A percentile compares a stretch with the other conserved stretches of the same genome.
Evolutionary conservation across 92 coral and sea anemone genomes (phyloP).

Genomic region (Desmophyllum pertusum): DNA sequence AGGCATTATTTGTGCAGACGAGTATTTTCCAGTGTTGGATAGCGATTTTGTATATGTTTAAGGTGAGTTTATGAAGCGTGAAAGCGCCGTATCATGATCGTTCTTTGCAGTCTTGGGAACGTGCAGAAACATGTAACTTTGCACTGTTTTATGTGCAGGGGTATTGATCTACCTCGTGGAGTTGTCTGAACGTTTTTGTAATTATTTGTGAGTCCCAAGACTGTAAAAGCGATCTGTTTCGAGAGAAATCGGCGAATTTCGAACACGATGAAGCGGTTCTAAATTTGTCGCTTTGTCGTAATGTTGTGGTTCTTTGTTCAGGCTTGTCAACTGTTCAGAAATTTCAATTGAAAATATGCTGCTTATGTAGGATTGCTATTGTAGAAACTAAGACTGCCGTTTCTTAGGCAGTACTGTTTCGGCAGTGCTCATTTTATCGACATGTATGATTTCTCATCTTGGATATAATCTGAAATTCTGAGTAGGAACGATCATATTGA

Average conservation of each 20-base stretch:
- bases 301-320: constrained; percentile 47
- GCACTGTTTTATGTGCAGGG: constrained; percentile 6
- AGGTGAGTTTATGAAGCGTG: constrained; percentile 70
- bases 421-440: not conserved
- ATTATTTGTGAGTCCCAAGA: not conserved
- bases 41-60: constrained; percentile 71
- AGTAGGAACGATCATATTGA: constrained; percentile 39
- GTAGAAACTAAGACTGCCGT: not conserved
- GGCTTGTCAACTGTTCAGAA: constrained; percentile 58
- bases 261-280: not conserved
- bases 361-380: not conserved
- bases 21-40: constrained; percentile 73
- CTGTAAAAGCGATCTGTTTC: constrained; percentile 30
- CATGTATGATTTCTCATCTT: constrained; percentile 27
- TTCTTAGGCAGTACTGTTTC: not conserved
- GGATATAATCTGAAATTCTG: constrained; percentile 23
- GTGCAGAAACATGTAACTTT: constrained; percentile 42
- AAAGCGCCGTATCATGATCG: constrained; percentile 28
- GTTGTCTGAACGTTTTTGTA: not conserved
- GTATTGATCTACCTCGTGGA: constrained; percentile 6
- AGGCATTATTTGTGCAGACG: constrained; percentile 74
- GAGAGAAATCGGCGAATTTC: constrained; percentile 14
- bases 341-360: constrained; percentile 36
- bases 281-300: constrained; percentile 41
- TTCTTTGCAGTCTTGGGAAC: constrained; percentile 44